Evolutionary conservation across 2,113 vertebrate genomes (phyloP).

Genomic region (Miniopterus natalensis): DNA sequence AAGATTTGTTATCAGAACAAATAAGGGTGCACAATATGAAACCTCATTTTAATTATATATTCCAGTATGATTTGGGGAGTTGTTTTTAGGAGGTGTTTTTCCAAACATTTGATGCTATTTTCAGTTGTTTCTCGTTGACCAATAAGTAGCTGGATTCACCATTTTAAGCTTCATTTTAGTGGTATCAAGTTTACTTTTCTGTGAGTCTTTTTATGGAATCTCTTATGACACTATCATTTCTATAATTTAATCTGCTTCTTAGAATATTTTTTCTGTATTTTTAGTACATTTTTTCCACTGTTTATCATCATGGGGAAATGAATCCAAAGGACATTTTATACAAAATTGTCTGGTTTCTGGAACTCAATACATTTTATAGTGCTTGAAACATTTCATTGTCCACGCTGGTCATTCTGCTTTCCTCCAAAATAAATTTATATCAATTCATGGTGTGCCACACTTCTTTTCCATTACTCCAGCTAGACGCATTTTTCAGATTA

Average conservation of each 20-base stretch:
- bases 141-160: neutral
- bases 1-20: neutral
- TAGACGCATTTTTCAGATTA: constrained; percentile 60
- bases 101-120: neutral
- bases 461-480: constrained; percentile 64
- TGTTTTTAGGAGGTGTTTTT: neutral
- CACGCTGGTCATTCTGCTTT: constrained; percentile 68
- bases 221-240: constrained; percentile 68
- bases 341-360: constrained; percentile 67
- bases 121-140: constrained; percentile 25
- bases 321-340: constrained; percentile 69
- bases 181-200: constrained; percentile 58
- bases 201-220: constrained; percentile 63
- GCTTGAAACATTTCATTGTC: constrained; percentile 77
- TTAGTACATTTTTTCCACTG: constrained; percentile 46
- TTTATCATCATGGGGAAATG: constrained; percentile 62
- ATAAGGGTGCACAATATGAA: neutral
- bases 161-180: neutral
- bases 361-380: constrained; percentile 74
- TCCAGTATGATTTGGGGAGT: neutral
- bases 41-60: neutral
- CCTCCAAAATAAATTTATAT: constrained; percentile 78
- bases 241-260: constrained; percentile 68
- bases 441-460: constrained; percentile 62
- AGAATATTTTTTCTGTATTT: constrained; percentile 65